Conservation (phyloP, 1,140 invertebrate species). For the Pachyrhynchus sulphureomaculatus region DNA sequence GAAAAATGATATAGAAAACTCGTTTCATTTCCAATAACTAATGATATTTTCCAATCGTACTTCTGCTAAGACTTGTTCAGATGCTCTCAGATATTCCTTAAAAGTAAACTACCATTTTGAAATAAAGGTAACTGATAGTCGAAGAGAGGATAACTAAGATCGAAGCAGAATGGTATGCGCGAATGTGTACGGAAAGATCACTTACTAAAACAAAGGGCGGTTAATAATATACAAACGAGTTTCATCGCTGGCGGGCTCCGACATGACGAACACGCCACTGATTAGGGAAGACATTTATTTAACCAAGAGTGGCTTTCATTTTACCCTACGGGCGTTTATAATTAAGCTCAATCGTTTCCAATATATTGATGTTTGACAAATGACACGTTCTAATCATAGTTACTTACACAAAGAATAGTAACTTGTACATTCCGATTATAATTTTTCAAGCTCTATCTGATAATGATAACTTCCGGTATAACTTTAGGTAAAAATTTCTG, state of each 20-base stretch:
- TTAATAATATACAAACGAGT: background rate
- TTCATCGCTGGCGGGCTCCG: background rate
- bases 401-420: no score
- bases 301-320: no score
- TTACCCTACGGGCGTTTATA: no score
- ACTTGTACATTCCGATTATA: no score
- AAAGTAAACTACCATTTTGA: conserved; percentile 46
- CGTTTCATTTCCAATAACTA: conserved; percentile 49
- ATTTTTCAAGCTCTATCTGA: no score
- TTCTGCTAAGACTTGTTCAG: conserved; percentile 34
- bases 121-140: conserved; percentile 47
- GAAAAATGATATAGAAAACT: conserved; percentile 44
- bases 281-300: no score
- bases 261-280: no score
- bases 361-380: no score
- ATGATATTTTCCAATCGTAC: conserved; percentile 37
- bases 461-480: no score
- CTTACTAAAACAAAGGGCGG: conserved; percentile 21
- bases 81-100: conserved; percentile 30
- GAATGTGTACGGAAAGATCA: conserved; percentile 51
- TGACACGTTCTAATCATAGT: no score
- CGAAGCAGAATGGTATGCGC: conserved; percentile 47
- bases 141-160: conserved; percentile 51
- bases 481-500: no score
- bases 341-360: no score